Percentiles rank a stretch among this genome's conserved stretches.
phyloP scores from a whole-genome alignment of 2,113 vertebrate genomes.

The Macroglossus sobrinus region DNA sequence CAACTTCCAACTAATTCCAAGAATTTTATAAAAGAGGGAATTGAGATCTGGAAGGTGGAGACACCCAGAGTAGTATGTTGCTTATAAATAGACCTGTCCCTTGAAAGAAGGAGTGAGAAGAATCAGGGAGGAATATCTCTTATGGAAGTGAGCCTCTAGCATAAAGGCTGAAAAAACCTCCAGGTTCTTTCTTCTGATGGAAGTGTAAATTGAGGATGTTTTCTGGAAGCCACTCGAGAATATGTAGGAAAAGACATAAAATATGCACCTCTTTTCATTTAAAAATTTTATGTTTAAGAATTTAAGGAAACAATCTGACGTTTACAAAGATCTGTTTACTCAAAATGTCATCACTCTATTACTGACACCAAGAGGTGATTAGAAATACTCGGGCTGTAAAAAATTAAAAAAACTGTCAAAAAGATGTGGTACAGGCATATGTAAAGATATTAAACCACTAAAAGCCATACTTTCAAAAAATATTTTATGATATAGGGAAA shows the following conservation, averaged over 20 bases:
- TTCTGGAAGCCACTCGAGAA: neutral
- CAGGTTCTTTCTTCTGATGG: neutral
- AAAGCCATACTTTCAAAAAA: neutral
- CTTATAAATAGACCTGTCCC: neutral
- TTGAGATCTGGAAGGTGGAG: neutral
- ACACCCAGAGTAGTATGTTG: neutral
- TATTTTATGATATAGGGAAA: neutral
- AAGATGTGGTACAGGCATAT: neutral
- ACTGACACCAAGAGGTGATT: neutral
- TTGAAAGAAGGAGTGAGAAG: neutral
- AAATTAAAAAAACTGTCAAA: neutral
- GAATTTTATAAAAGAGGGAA: neutral
- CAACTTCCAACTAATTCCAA: neutral
- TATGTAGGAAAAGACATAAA: neutral
- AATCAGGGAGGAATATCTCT: neutral
- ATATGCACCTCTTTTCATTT: neutral
- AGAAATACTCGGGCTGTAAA: neutral
- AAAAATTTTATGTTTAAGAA: neutral
- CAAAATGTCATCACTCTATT: neutral
- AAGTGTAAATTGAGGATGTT: neutral
- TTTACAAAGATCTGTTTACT: neutral
- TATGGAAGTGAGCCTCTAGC: neutral
- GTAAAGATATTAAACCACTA: neutral
- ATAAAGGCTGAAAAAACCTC: neutral
- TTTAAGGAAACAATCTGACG: neutral